Evolutionary conservation across 2,888 invertebrate genomes (phyloP), one percentile per base, ranked within the genome.

Genomic region (Anagyrus pseudococci): DNA sequence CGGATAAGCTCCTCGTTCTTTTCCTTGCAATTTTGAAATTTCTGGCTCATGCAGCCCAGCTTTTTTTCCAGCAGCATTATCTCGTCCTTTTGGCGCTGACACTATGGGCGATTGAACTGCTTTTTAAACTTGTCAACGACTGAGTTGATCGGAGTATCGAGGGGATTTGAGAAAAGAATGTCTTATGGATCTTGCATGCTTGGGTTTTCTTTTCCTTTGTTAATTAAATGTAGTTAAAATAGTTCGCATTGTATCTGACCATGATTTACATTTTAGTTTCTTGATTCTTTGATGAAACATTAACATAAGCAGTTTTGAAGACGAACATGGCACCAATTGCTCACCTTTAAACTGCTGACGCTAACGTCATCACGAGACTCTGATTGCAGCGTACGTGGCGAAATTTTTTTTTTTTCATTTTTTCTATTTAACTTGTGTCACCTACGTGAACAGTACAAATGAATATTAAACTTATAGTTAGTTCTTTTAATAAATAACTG

Each of bases 1-100:
- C 69, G 67, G 13, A 70, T 54, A 8, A 78, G 68, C n/a, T 67
- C 58, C 26, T 66, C 69, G 55, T 77, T 75, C 43, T 75, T 71
- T n/a, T 73, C 68, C 58, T 68, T 70, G 43, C 64, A 75, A 15
- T 72, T 70, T 58, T 75, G 71, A 23, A 78, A 62, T 47, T 75
- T 75, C 33, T 71, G 68, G 19, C 68, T 59, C 10, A 75, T 59
- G 37, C 67, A 69, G 19, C 25, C 33, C n/a, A 61, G 25, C 15
- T 43, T 58, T 25, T 62, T 67, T 8, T 67, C 74, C 1, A 74
- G 26, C 33, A 70, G 62, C 23, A 64, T 60, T 43, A 70, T 58
- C 29, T 73, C 72, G 1, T 75, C 68, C 48, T 74, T 70, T 2
- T 71, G 61, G 6, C 58, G 67, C 41, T 62, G 60, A 2, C 64